A percentile compares a stretch with the other conserved stretches of the same genome.
Evolutionary conservation across 1,140 invertebrate genomes (phyloP).

Genomic region (Paraescarpia echinospica): DNA sequence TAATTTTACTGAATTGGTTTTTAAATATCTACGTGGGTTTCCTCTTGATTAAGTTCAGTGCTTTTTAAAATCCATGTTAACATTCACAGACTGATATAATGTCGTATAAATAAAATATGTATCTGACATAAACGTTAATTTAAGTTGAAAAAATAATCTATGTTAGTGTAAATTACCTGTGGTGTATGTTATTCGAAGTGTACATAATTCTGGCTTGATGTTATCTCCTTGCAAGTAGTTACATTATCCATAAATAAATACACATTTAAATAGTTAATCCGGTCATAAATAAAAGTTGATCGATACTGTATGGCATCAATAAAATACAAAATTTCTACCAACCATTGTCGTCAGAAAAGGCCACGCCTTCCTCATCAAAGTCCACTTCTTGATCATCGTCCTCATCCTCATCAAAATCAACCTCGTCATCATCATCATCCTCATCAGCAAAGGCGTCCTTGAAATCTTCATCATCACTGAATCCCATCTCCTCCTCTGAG

Average conservation of each 20-base stretch:
- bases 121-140: background rate
- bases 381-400: slow-evolving; percentile 27
- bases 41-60: background rate
- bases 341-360: slow-evolving; percentile 30
- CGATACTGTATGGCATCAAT: background rate
- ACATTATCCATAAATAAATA: no score
- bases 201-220: no score
- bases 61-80: background rate
- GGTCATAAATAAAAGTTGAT: no score
- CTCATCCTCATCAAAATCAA: slow-evolving; percentile 29
- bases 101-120: background rate
- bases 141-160: background rate
- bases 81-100: background rate
- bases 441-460: slow-evolving; percentile 42
- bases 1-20: background rate
- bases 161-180: background rate
- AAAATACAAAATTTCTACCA: background rate
- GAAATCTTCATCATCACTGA: slow-evolving; percentile 49
- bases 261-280: no score
- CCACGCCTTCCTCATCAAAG: slow-evolving; percentile 23
- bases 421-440: slow-evolving; percentile 37
- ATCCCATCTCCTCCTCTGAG: slow-evolving; percentile 52
- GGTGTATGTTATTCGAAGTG: background rate
- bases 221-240: no score
- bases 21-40: background rate